A percentile compares a stretch with the other conserved stretches of the same genome.
These are phyloP conservation scores for Erethizon dorsatum DNA, from an alignment of 2,797 vertebrate species.

Conservation along the genomic window DNA sequence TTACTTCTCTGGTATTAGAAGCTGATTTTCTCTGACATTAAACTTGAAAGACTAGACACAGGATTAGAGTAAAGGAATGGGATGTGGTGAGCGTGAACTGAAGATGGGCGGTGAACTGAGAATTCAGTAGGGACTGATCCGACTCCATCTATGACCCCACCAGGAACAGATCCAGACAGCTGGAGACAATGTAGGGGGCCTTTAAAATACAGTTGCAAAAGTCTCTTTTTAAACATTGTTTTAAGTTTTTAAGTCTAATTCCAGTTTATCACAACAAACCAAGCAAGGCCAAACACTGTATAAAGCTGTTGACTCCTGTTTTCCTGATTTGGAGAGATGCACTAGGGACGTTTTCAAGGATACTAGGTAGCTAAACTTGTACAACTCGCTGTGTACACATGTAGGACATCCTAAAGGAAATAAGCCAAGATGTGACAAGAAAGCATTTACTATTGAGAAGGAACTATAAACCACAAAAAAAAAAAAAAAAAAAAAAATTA, in stretches of 20 bases:
- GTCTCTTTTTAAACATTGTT: neutral
- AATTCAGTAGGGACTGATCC: conserved; percentile 68
- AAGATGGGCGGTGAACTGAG: conserved; percentile 54
- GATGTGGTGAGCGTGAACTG: neutral
- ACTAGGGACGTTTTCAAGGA: neutral
- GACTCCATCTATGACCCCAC: conserved; percentile 59
- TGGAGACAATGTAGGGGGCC: conserved; percentile 62
- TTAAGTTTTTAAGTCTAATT: conserved; percentile 68
- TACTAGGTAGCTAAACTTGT: neutral
- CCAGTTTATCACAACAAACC: conserved; percentile 62
- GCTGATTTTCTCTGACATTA: conserved; percentile 57
- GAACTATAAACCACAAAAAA: neutral
- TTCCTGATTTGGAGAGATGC: neutral
- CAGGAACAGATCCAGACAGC: conserved; percentile 81
- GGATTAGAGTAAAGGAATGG: conserved; percentile 14
- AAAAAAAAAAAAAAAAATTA: conserved; percentile 58
- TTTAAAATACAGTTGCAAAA: conserved; percentile 68
- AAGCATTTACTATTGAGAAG: conserved; percentile 44
- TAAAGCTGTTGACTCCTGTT: neutral
- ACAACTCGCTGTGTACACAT: neutral
- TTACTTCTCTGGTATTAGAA: neutral
- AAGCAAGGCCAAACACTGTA: neutral
- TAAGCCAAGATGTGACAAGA: conserved; percentile 29
- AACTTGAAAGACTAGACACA: conserved; percentile 22
- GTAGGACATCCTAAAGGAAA: conserved; percentile 52